Evolutionary conservation across 2,888 invertebrate genomes (phyloP).

Genomic region (Parapristionchus giblindavisi): DNA sequence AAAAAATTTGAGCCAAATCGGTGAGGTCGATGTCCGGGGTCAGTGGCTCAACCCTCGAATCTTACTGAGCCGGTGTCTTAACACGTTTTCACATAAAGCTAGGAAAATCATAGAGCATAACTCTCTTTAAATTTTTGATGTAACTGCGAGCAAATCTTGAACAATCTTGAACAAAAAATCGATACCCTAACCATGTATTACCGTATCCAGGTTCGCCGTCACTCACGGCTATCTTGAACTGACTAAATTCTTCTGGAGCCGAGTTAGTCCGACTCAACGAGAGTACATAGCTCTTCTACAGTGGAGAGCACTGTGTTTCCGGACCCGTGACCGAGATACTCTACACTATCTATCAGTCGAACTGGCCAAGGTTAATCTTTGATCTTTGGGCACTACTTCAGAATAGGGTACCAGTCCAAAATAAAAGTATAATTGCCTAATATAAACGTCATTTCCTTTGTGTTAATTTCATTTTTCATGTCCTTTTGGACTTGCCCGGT

Average conservation of each 20-base stretch:
- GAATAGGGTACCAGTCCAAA: not conserved
- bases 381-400: not conserved
- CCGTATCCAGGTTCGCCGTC: constrained; percentile 55
- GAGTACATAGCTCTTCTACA: constrained; percentile 47
- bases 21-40: too few species aligned
- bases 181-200: too few species aligned
- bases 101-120: too few species aligned
- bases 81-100: too few species aligned
- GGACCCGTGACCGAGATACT: constrained; percentile 47
- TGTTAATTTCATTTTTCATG: too few species aligned
- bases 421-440: too few species aligned
- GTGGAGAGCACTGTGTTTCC: constrained; percentile 52
- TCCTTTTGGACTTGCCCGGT: too few species aligned
- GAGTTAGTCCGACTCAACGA: constrained; percentile 45
- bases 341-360: constrained; percentile 52
- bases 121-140: constrained; percentile 4
- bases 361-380: constrained; percentile 42
- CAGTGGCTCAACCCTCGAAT: too few species aligned
- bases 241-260: constrained; percentile 51
- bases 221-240: constrained; percentile 52
- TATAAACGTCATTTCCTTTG: too few species aligned
- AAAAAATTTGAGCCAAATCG: too few species aligned
- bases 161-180: too few species aligned
- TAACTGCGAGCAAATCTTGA: not conserved
- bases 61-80: too few species aligned